These are phyloP conservation scores for Colletes latitarsis DNA, from an alignment of 1,140 invertebrate species.

Conservation along the genomic window DNA sequence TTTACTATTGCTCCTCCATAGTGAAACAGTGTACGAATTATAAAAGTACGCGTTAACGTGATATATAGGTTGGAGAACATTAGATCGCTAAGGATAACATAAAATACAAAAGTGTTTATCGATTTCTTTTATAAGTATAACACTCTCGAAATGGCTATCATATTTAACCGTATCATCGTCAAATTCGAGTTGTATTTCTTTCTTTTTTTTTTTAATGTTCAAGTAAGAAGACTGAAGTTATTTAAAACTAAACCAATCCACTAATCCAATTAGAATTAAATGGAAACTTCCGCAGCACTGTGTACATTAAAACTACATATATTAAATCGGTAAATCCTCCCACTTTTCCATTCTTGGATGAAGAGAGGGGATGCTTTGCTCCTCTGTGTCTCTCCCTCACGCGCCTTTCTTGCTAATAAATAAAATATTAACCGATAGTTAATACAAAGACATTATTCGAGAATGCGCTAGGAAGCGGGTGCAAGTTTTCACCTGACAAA, in stretches of 20 bases:
- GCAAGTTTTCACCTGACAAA: slow-evolving; percentile 48
- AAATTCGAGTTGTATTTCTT: too few species aligned
- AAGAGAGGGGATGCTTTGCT: slow-evolving; percentile 43
- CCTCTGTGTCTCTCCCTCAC: slow-evolving; percentile 44
- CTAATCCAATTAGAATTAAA: background rate
- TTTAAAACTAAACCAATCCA: background rate
- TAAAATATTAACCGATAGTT: slow-evolving; percentile 75
- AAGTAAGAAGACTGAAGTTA: background rate
- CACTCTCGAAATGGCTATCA: too few species aligned
- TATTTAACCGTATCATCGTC: too few species aligned
- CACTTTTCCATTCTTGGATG: slow-evolving; percentile 17
- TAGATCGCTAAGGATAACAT: too few species aligned
- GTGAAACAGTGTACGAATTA: background rate
- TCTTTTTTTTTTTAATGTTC: too few species aligned
- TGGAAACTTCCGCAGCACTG: slow-evolving; percentile 5
- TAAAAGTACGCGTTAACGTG: too few species aligned
- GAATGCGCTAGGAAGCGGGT: slow-evolving; percentile 47
- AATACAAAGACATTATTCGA: slow-evolving; percentile 76
- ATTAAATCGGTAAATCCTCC: slow-evolving; percentile 21
- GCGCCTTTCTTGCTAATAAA: slow-evolving; percentile 68
- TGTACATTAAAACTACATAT: slow-evolving; percentile 1
- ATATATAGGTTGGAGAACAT: too few species aligned
- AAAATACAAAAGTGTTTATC: too few species aligned
- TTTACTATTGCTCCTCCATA: background rate
- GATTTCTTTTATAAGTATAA: too few species aligned